Base-by-base conservation (phyloP, 2,797 vertebrate species). In the Acomys russatus region DNA sequence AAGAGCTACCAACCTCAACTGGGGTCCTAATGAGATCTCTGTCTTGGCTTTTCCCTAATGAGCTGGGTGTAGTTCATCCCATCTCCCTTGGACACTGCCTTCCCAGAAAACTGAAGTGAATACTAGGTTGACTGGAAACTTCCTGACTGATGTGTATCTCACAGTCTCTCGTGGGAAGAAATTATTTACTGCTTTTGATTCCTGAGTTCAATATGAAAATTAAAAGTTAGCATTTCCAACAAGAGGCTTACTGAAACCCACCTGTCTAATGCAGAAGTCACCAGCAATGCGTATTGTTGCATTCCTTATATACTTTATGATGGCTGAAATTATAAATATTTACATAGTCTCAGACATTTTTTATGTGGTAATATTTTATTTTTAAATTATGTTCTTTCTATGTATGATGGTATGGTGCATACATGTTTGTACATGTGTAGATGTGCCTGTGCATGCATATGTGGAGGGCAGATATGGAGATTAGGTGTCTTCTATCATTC, bases 171-270 rank as follows among this genome's bases (percentile, higher is more conserved):
- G 51, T 63, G 4, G 15, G n/a, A 49, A 35, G 44, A 59, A 82
- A 59, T 76, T 38, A 30, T 38, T 54, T 66, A 92, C 17, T 90
- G 28, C 35, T 94, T 94, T 94, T 80, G 56, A 23, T 95, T 18
- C 5, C 20, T 38, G 7, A 71, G 6, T 80, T 66, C 79, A n/a
- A 11, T 51, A 78, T 85, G 3, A 3, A 49, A 80, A 33, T 64
- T 92, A 54, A 92, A 94, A 20, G 9, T 90, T 80, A 59, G 59
- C 6, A 49, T 18, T 92, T 84, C 80, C 7, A 74, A 20, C 61
- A 90, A 9, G 7, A 74, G 28, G 70, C 22, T 71, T 20, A 68
- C 33, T n/a, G 14, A 25, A 82, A 38, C 30, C 35, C 3, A 56
- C n/a, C 25, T 35, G 38, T n/a, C 28, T 28, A 51, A 22, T 12